A percentile compares a stretch with the other conserved stretches of the same genome.
Evolutionary conservation across 2,113 vertebrate species (phyloP).

Genomic region (Sprattus sprattus): DNA sequence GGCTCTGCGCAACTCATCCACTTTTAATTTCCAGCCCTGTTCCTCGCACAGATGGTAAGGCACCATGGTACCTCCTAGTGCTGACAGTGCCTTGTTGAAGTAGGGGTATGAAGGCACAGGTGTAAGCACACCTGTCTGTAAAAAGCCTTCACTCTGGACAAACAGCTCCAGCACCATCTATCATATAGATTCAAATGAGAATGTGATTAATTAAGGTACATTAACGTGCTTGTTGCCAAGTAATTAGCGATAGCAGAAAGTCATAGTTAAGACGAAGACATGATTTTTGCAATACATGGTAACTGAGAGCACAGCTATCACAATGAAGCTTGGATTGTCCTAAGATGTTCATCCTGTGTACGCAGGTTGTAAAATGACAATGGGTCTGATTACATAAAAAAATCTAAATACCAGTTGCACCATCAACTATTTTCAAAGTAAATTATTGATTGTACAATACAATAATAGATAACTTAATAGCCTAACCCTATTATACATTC

Average conservation of each 20-base stretch:
- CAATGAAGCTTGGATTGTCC: no score
- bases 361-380: no score
- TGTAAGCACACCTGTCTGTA: conserved; percentile 60
- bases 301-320: no score
- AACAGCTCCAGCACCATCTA: conserved; percentile 62
- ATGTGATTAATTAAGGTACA: neutral
- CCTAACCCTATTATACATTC: neutral
- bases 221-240: neutral
- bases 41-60: conserved; percentile 70
- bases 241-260: neutral
- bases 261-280: neutral
- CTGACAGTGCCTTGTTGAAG: conserved; percentile 13
- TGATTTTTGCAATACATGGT: no score
- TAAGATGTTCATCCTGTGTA: no score
- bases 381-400: no score
- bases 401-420: no score
- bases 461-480: neutral
- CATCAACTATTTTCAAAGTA: no score
- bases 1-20: conserved; percentile 60
- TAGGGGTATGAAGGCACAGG: conserved; percentile 53
- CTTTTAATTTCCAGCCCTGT: conserved; percentile 64
- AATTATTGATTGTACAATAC: no score
- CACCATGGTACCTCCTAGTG: conserved; percentile 45
- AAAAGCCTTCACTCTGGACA: conserved; percentile 42
- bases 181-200: neutral